Percentiles rank a stretch among this genome's conserved stretches.
These are phyloP conservation scores for Dunckerocampus dactyliophorus DNA, from an alignment of 2,113 vertebrate genomes.

Conservation along the genomic window DNA sequence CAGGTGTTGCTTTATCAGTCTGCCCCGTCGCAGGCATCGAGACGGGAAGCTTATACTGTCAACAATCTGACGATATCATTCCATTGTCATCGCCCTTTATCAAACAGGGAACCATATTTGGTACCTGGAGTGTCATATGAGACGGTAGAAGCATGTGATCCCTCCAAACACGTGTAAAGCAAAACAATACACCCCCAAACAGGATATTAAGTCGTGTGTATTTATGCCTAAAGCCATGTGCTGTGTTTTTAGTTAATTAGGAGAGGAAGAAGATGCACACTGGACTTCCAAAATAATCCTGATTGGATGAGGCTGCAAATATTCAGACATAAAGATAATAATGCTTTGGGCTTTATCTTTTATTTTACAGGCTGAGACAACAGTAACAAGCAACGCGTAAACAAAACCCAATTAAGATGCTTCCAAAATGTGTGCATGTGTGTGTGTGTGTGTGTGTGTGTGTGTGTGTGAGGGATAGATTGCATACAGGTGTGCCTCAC, in stretches of 20 bases:
- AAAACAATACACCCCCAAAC: constrained; percentile 1
- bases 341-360: background rate
- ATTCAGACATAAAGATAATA: background rate
- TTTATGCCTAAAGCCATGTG: constrained; percentile 14
- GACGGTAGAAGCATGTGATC: no score
- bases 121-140: no score
- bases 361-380: background rate
- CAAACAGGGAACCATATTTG: background rate
- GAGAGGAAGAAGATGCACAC: constrained; percentile 1
- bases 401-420: background rate
- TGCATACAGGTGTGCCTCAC: background rate
- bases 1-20: background rate
- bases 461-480: background rate
- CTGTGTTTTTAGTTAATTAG: constrained; percentile 12
- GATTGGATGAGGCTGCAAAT: background rate
- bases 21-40: background rate
- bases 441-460: background rate
- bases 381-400: background rate
- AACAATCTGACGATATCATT: background rate
- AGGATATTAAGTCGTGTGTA: constrained; percentile 25
- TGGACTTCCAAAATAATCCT: background rate
- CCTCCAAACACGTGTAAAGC: constrained; percentile 14
- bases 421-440: background rate
- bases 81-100: background rate
- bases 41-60: no score